Percentiles rank a stretch among this genome's conserved stretches.
phyloP scores from a whole-genome alignment of 2,113 vertebrate species.

The Spea multiplicata region DNA sequence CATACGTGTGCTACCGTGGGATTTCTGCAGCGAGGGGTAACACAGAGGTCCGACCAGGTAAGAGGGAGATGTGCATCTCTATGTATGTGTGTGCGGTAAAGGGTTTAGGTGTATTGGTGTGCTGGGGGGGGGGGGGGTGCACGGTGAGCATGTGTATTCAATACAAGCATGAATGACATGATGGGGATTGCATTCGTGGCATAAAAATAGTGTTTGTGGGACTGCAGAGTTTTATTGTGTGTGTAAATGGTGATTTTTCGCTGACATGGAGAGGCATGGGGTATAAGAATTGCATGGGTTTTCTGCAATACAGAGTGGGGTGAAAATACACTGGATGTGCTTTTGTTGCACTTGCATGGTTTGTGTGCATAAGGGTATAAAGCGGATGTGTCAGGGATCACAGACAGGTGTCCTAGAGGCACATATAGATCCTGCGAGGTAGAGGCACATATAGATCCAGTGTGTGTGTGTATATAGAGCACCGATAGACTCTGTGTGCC shows the following conservation, averaged over 20 bases:
- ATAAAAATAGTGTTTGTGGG: not conserved
- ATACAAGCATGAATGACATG: constrained; percentile 3
- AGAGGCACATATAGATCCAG: constrained; percentile 13
- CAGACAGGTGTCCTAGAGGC: not conserved
- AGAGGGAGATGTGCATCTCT: constrained; percentile 11
- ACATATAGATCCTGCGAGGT: not conserved
- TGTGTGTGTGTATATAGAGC: constrained; percentile 15
- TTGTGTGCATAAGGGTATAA: not conserved
- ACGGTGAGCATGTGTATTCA: not conserved
- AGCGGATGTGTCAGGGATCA: not conserved
- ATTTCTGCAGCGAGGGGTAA: constrained; percentile 40
- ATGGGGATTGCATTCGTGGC: not conserved
- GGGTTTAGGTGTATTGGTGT: constrained; percentile 26
- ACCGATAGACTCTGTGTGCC: constrained; percentile 32
- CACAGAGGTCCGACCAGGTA: constrained; percentile 30
- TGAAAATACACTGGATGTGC: not conserved
- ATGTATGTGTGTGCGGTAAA: constrained; percentile 27
- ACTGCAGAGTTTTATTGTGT: not conserved
- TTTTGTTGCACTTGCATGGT: not conserved
- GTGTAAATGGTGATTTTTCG: not conserved
- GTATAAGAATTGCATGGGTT: not conserved
- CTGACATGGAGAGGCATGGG: not conserved
- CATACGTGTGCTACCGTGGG: constrained; percentile 23
- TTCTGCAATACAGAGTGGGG: not conserved
- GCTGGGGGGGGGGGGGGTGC: not conserved